These are phyloP conservation scores for Scolanthus callimorphus DNA, from an alignment of 92 coral and sea anemone genomes.

Conservation along the genomic window DNA sequence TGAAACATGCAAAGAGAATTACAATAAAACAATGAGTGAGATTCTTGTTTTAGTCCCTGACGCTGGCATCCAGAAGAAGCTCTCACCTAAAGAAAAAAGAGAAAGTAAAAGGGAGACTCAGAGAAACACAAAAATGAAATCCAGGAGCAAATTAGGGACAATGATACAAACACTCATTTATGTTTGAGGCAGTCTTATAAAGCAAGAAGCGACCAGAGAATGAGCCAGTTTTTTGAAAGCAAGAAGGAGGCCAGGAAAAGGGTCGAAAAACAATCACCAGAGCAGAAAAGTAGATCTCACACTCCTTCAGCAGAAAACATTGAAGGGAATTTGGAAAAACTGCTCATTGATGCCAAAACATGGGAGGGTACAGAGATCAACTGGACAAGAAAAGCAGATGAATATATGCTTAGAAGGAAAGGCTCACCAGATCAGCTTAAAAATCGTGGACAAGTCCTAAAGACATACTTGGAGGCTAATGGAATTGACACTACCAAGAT, in stretches of 20 bases:
- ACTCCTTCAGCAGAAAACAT: too few species aligned
- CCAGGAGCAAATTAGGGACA: conserved; percentile 1
- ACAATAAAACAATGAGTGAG: conserved; percentile 23
- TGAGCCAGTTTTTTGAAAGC: conserved; percentile 36
- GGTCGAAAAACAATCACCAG: too few species aligned
- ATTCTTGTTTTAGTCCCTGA: conserved; percentile 38
- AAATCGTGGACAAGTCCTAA: conserved; percentile 1
- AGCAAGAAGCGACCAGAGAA: conserved; percentile 9
- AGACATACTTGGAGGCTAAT: background rate
- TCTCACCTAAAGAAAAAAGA: conserved; percentile 28
- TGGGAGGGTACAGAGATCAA: background rate
- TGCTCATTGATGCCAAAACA: conserved; percentile 2
- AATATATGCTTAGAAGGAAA: background rate
- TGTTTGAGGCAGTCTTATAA: conserved; percentile 14
- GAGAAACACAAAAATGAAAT: background rate
- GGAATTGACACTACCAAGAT: too few species aligned
- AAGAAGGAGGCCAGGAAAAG: conserved; percentile 13
- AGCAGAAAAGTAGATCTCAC: too few species aligned
- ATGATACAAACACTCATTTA: conserved; percentile 21
- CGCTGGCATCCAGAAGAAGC: conserved; percentile 34
- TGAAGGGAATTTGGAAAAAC: background rate
- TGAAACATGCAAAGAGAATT: conserved; percentile 28
- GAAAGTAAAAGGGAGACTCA: conserved; percentile 11
- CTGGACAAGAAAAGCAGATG: background rate
- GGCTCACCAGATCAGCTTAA: background rate